Conservation (phyloP, 92 coral and sea anemone genomes). For the Desmophyllum pertusum region DNA sequence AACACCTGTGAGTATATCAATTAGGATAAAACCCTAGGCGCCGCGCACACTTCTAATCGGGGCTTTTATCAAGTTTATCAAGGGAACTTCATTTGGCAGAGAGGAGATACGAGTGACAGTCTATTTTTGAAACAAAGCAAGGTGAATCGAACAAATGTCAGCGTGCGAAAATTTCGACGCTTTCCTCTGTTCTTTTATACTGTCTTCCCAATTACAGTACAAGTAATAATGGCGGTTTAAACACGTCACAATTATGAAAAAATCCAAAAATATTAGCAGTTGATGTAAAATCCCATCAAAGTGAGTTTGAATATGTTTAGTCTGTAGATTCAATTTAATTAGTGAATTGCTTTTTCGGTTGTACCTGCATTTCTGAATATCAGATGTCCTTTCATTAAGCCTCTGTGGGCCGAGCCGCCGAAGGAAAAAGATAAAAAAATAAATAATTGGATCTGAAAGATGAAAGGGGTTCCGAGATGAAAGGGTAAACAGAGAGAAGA, state of each 20-base stretch:
- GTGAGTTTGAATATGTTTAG: neutral
- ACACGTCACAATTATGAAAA: neutral
- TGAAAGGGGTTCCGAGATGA: constrained; percentile 27
- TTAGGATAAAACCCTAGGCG: neutral
- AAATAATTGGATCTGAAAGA: constrained; percentile 39
- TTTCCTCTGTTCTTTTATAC: neutral
- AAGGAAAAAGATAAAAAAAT: constrained; percentile 24
- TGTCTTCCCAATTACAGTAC: too few species aligned
- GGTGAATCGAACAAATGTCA: neutral
- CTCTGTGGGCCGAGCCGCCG: constrained; percentile 17
- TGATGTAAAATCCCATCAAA: neutral
- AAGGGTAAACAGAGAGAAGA: constrained; percentile 7
- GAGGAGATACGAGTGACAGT: neutral
- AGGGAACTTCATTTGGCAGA: neutral
- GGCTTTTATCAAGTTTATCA: neutral
- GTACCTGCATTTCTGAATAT: constrained; percentile 16
- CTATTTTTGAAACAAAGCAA: neutral
- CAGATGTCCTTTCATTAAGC: constrained; percentile 27
- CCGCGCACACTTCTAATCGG: neutral
- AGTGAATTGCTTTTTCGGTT: constrained; percentile 17
- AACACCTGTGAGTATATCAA: neutral
- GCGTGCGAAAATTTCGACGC: neutral
- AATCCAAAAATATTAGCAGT: neutral
- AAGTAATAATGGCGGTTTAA: neutral
- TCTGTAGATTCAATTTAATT: constrained; percentile 11